A percentile compares a stretch with the other conserved stretches of the same genome.
These are phyloP conservation scores for Colostygia pectinataria DNA, from an alignment of 2,888 invertebrate species.

Conservation along the genomic window DNA sequence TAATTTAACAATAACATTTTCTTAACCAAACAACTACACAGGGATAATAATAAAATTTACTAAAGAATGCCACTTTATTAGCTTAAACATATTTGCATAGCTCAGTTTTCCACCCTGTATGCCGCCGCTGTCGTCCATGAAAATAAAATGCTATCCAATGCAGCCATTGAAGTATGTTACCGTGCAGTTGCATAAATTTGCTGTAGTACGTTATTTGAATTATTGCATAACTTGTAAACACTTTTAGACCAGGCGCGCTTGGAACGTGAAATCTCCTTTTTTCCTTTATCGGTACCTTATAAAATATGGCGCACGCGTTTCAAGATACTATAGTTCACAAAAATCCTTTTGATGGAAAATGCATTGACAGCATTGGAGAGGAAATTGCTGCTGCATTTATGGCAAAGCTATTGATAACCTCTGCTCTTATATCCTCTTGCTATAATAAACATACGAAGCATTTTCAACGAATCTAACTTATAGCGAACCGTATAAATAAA, in stretches of 20 bases:
- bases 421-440: not conserved
- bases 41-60: no score
- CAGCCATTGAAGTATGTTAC: slow-evolving; percentile 78
- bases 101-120: slow-evolving; percentile 6
- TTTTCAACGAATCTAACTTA: not conserved
- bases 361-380: slow-evolving; percentile 17
- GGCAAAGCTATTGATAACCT: slow-evolving; percentile 10
- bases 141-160: slow-evolving; percentile 80
- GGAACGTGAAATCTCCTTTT: slow-evolving; percentile 58
- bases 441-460: not conserved
- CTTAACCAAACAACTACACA: no score
- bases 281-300: slow-evolving; percentile 55
- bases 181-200: slow-evolving; percentile 78
- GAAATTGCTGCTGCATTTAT: slow-evolving; percentile 13
- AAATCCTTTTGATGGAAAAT: slow-evolving; percentile 25
- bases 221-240: slow-evolving; percentile 81
- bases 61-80: no score
- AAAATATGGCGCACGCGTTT: slow-evolving; percentile 51
- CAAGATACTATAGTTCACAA: slow-evolving; percentile 29
- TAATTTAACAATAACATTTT: no score
- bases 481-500: no score
- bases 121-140: slow-evolving; percentile 58
- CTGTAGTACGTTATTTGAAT: slow-evolving; percentile 75
- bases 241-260: slow-evolving; percentile 63
- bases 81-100: no score